A percentile compares a stretch with the other conserved stretches of the same genome.
These are phyloP conservation scores for Palythoa grandis DNA, from an alignment of 92 coral and sea anemone genomes.

Conservation along the genomic window DNA sequence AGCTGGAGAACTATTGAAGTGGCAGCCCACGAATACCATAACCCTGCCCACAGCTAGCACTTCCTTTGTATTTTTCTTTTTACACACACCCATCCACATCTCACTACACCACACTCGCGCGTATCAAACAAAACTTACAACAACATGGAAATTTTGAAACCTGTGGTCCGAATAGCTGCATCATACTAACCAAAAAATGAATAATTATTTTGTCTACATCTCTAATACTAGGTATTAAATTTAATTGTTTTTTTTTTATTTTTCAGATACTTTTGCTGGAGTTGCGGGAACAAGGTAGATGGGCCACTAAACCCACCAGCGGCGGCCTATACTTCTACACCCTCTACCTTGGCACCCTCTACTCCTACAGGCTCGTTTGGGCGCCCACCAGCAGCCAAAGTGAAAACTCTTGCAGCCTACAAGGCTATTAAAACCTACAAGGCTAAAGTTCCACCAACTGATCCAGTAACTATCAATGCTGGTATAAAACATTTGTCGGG, in stretches of 20 bases:
- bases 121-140: background rate
- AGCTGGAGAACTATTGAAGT: no score
- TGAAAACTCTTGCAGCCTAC: slow-evolving; percentile 26
- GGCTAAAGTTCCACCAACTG: slow-evolving; percentile 21
- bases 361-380: slow-evolving; percentile 23
- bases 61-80: no score
- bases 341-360: background rate
- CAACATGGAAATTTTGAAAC: background rate
- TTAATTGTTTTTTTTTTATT: background rate
- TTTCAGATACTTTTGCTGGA: background rate
- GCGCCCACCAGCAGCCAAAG: slow-evolving; percentile 14
- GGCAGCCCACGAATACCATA: no score
- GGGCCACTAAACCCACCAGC: no score
- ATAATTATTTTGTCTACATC: slow-evolving; percentile 5
- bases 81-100: background rate
- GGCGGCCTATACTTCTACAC: background rate
- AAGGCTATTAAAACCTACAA: slow-evolving; percentile 12
- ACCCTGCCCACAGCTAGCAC: background rate
- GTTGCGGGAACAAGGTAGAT: no score
- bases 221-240: slow-evolving; percentile 10
- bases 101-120: background rate
- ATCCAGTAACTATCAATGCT: slow-evolving; percentile 10
- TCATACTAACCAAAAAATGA: background rate
- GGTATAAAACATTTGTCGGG: slow-evolving; percentile 4
- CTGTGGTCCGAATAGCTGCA: background rate